These are phyloP conservation scores for Pelobates cultripes DNA, from an alignment of 2,797 vertebrate genomes.

Conservation along the genomic window DNA sequence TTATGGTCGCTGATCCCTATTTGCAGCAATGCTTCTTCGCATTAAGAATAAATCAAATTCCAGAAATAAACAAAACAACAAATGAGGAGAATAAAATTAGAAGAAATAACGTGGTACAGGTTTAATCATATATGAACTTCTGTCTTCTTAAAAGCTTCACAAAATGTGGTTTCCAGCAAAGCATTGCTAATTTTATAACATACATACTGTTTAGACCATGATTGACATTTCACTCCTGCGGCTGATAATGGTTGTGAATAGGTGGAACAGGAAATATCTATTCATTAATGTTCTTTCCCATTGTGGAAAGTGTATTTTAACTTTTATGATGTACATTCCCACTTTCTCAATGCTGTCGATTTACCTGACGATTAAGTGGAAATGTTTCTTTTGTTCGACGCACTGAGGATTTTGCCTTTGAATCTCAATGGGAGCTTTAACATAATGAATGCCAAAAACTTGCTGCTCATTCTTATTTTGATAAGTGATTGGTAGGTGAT, in stretches of 20 bases:
- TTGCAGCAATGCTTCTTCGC: too few species aligned
- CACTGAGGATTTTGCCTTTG: background rate
- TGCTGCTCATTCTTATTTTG: constrained; percentile 21
- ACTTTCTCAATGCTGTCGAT: background rate
- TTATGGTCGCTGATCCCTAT: too few species aligned
- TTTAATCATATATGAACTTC: background rate
- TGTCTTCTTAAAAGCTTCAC: background rate
- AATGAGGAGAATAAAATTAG: background rate
- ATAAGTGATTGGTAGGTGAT: constrained; percentile 38
- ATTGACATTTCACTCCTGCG: constrained; percentile 60
- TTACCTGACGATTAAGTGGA: constrained; percentile 18
- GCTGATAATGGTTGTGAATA: constrained; percentile 59
- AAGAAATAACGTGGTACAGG: background rate
- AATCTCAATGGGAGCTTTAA: constrained; percentile 33
- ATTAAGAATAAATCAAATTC: background rate
- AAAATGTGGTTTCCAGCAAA: constrained; percentile 10
- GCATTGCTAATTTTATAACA: constrained; percentile 69
- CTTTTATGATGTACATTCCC: constrained; percentile 4
- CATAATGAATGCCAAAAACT: constrained; percentile 26
- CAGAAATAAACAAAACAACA: background rate
- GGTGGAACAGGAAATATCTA: constrained; percentile 51
- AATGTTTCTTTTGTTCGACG: background rate
- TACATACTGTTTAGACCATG: constrained; percentile 59
- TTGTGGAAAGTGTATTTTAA: background rate
- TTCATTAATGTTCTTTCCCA: constrained; percentile 43